Evolutionary conservation across 1,140 invertebrate species (phyloP).

Genomic region (Leptopilina clavipes): DNA sequence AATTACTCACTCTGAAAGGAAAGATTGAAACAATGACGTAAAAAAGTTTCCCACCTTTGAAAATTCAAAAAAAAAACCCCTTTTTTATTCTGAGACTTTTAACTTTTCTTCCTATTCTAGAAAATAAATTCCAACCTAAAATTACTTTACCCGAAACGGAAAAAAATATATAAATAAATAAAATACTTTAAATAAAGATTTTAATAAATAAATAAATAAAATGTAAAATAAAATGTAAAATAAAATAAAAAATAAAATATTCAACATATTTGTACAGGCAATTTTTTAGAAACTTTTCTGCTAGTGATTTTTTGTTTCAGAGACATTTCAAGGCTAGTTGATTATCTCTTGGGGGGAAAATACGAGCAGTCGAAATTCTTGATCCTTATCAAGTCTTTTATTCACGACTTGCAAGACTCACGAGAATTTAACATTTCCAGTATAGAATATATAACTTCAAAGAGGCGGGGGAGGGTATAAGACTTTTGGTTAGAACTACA

Average conservation of each 20-base stretch:
- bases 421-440: constrained; percentile 25
- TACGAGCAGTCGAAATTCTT: constrained; percentile 24
- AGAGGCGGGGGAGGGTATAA: not conserved
- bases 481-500: constrained; percentile 12
- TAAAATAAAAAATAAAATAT: not conserved
- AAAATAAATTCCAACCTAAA: too few species aligned
- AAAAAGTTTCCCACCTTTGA: not conserved
- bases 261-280: not conserved
- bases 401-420: constrained; percentile 9
- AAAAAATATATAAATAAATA: too few species aligned
- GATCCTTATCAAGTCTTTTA: constrained; percentile 26
- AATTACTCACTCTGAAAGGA: not conserved
- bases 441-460: not conserved
- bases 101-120: not conserved
- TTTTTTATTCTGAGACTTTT: not conserved
- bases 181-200: too few species aligned
- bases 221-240: too few species aligned
- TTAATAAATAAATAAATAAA: too few species aligned
- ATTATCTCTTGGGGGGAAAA: constrained; percentile 18
- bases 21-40: not conserved
- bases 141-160: too few species aligned
- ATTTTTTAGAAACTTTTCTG: not conserved
- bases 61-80: not conserved
- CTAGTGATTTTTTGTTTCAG: not conserved
- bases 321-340: not conserved